These are phyloP conservation scores for Pseudomyrmex cubaensis DNA, from an alignment of 1,140 invertebrate genomes.

Conservation along the genomic window DNA sequence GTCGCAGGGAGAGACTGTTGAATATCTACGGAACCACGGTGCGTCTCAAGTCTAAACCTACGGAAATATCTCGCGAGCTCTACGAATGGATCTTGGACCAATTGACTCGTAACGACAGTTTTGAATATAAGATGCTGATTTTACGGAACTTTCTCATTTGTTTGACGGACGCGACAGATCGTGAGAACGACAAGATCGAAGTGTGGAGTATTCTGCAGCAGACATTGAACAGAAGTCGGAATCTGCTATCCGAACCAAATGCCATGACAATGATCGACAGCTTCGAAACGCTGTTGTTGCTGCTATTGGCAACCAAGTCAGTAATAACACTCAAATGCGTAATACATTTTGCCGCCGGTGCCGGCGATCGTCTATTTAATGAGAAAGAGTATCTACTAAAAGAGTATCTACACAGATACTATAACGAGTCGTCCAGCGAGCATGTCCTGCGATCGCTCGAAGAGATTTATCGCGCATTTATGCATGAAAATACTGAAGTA, in stretches of 20 bases:
- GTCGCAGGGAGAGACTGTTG: conserved; percentile 74
- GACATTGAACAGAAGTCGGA: too few relatives aligned
- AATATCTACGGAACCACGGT: conserved; percentile 78
- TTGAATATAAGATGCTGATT: conserved; percentile 75
- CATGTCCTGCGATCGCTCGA: conserved; percentile 73
- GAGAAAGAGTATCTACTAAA: conserved; percentile 62
- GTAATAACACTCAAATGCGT: conserved; percentile 72
- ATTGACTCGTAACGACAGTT: conserved; percentile 51
- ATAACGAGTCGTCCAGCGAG: conserved; percentile 60
- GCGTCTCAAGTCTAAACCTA: conserved; percentile 71
- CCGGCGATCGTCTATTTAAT: conserved; percentile 73
- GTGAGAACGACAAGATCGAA: conserved; percentile 57
- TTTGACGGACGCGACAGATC: conserved; percentile 68
- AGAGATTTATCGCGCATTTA: conserved; percentile 72
- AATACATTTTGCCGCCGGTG: conserved; percentile 75
- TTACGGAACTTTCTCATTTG: conserved; percentile 79
- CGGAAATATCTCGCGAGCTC: conserved; percentile 67
- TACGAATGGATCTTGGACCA: conserved; percentile 78
- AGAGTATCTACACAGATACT: conserved; percentile 74
- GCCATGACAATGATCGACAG: conserved; percentile 70
- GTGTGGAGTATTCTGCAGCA: conserved; percentile 67
- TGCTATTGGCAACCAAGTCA: conserved; percentile 78
- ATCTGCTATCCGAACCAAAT: conserved; percentile 57
- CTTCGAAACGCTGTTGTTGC: conserved; percentile 77
- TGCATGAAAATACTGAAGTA: conserved; percentile 43